These are phyloP conservation scores for Pantherophis alleghaniensis DNA, from an alignment of 2,797 vertebrate species.

Conservation along the genomic window DNA sequence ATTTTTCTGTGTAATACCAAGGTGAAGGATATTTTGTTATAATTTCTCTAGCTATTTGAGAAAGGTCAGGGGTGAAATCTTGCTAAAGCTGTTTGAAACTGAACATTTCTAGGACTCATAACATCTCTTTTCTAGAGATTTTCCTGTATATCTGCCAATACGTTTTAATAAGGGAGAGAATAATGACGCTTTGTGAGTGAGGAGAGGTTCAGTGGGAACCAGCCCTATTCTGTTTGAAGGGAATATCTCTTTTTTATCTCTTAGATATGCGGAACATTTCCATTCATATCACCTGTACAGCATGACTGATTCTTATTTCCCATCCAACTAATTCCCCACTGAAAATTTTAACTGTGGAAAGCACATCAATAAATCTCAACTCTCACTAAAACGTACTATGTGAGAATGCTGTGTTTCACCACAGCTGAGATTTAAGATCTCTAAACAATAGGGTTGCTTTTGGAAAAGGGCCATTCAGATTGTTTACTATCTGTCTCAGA, in stretches of 20 bases:
- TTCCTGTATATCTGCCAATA: neutral
- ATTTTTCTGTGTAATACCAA: conserved; percentile 26
- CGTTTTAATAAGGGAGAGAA: neutral
- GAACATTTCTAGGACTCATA: conserved; percentile 1
- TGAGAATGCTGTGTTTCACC: neutral
- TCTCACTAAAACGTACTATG: neutral
- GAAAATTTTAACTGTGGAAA: neutral
- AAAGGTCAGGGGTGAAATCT: conserved; percentile 33
- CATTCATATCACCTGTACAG: neutral
- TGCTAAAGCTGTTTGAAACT: neutral
- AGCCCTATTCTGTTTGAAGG: neutral
- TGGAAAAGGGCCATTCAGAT: neutral
- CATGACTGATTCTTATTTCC: neutral
- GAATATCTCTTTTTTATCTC: neutral
- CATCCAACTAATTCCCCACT: neutral
- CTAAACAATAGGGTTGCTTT: neutral
- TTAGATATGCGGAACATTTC: neutral
- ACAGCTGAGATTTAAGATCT: neutral
- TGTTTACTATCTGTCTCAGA: neutral
- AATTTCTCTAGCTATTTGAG: neutral
- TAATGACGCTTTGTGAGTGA: neutral
- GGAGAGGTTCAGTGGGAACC: neutral
- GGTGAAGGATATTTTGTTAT: neutral
- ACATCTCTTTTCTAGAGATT: neutral
- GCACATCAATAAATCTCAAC: conserved; percentile 4